These are phyloP conservation scores for Delia radicum DNA, from an alignment of 1,140 invertebrate genomes.

Conservation along the genomic window DNA sequence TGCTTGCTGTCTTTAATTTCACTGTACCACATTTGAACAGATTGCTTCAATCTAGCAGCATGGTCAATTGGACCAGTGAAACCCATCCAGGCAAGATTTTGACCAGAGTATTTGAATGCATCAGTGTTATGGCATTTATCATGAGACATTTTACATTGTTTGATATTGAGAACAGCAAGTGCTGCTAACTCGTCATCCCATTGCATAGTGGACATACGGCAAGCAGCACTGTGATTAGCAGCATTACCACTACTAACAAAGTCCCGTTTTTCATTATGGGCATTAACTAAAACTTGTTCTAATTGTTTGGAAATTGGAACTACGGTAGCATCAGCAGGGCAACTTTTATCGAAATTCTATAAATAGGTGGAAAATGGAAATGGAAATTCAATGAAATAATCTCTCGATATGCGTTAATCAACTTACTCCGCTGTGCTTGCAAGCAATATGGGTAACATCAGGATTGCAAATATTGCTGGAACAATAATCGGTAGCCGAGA, in stretches of 20 bases:
- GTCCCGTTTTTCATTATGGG: slow-evolving; percentile 29
- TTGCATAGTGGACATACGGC: slow-evolving; percentile 46
- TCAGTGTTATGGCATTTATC: slow-evolving; percentile 47
- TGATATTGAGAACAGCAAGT: slow-evolving; percentile 25
- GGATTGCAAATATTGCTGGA: slow-evolving; percentile 34
- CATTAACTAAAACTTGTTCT: slow-evolving; percentile 33
- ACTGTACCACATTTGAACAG: slow-evolving; percentile 25
- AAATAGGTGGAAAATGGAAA: neutral
- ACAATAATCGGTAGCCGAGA: slow-evolving; percentile 38
- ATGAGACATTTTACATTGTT: slow-evolving; percentile 36
- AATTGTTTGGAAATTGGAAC: slow-evolving; percentile 26
- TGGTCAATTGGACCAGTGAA: neutral
- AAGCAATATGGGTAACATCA: neutral
- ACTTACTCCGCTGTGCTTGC: neutral
- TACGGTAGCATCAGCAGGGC: slow-evolving; percentile 34
- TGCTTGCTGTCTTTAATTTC: slow-evolving; percentile 15
- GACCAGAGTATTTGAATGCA: slow-evolving; percentile 32
- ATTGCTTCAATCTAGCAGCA: neutral
- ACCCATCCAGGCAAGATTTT: slow-evolving; percentile 24
- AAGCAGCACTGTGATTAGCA: slow-evolving; percentile 34
- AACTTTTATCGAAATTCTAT: neutral
- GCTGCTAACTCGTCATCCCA: slow-evolving; percentile 35
- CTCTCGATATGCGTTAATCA: too few relatives aligned
- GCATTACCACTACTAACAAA: slow-evolving; percentile 34
- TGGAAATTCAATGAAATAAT: too few relatives aligned